Percentiles rank a stretch among this genome's conserved stretches.
These are phyloP conservation scores for Philopedon plagiatum DNA, from an alignment of 2,888 invertebrate genomes.

Conservation along the genomic window DNA sequence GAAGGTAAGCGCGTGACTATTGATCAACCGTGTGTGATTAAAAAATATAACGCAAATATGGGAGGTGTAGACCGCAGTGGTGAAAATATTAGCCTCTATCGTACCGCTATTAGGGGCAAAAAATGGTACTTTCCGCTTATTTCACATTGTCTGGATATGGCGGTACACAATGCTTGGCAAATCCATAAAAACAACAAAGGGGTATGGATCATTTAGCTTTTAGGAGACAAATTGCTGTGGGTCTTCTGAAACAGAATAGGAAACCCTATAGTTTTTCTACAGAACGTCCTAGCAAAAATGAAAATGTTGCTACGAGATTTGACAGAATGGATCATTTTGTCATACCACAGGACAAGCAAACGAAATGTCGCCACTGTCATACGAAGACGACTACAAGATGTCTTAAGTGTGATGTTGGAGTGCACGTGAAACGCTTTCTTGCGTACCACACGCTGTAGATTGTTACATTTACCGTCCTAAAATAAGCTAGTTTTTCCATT, in stretches of 20 bases:
- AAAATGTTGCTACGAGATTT: background rate
- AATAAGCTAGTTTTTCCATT: too few species aligned
- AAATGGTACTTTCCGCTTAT: too few species aligned
- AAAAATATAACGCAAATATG: conserved; percentile 54
- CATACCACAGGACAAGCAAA: background rate
- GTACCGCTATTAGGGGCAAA: conserved; percentile 7
- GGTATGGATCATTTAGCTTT: conserved; percentile 42
- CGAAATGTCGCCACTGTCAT: background rate
- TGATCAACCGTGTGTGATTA: conserved; percentile 50
- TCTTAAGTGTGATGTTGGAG: too few species aligned
- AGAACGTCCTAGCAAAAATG: background rate
- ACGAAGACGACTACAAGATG: too few species aligned
- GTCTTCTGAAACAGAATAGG: conserved; percentile 5
- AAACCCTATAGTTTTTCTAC: too few species aligned
- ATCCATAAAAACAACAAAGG: conserved; percentile 51
- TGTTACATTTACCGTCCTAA: too few species aligned
- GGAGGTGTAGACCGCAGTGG: conserved; percentile 19
- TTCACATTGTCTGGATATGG: too few species aligned
- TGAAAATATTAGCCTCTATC: background rate
- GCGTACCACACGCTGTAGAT: too few species aligned
- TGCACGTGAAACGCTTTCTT: too few species aligned
- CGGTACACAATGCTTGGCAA: conserved; percentile 58
- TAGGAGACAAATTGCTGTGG: conserved; percentile 49
- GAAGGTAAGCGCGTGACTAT: conserved; percentile 44
- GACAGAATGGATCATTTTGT: background rate